Percentiles rank a stretch among this genome's conserved stretches.
Evolutionary conservation across 2,888 invertebrate species (phyloP).

Genomic region (Drosophila neutralis): DNA sequence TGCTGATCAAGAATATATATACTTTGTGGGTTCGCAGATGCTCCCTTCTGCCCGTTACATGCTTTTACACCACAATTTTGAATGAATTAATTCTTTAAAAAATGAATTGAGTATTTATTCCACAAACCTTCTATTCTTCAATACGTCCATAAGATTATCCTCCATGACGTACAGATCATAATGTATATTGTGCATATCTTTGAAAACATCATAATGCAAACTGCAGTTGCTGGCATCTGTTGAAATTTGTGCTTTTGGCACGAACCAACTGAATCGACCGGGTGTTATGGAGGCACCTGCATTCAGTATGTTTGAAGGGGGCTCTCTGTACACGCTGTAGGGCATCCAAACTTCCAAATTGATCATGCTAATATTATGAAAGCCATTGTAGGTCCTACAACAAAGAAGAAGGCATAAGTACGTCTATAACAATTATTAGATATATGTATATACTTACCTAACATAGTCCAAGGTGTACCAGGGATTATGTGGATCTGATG

Average conservation of each 20-base stretch:
- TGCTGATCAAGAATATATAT: not conserved
- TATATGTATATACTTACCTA: conserved; percentile 45
- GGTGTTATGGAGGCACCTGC: conserved; percentile 85
- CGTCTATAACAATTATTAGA: not conserved
- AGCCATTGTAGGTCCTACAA: conserved; percentile 44
- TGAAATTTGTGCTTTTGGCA: conserved; percentile 85
- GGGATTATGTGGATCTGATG: conserved; percentile 30
- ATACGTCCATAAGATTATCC: conserved; percentile 34
- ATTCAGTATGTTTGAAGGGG: conserved; percentile 84
- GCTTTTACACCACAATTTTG: not conserved
- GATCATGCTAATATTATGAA: conserved; percentile 81
- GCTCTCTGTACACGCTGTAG: conserved; percentile 5
- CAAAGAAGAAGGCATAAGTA: not conserved
- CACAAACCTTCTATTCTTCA: conserved; percentile 52
- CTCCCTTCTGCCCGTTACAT: not conserved
- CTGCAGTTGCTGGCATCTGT: conserved; percentile 11
- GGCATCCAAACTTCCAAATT: conserved; percentile 91
- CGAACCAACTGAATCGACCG: conserved; percentile 89
- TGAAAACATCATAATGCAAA: conserved; percentile 73
- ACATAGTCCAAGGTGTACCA: conserved; percentile 56
- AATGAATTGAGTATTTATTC: not conserved
- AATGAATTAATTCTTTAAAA: not conserved
- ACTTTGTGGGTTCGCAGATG: not conserved
- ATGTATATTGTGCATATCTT: conserved; percentile 52
- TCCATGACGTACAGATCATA: conserved; percentile 74